phyloP scores from a whole-genome alignment of 1,140 invertebrate species.

The Orussus abietinus region DNA sequence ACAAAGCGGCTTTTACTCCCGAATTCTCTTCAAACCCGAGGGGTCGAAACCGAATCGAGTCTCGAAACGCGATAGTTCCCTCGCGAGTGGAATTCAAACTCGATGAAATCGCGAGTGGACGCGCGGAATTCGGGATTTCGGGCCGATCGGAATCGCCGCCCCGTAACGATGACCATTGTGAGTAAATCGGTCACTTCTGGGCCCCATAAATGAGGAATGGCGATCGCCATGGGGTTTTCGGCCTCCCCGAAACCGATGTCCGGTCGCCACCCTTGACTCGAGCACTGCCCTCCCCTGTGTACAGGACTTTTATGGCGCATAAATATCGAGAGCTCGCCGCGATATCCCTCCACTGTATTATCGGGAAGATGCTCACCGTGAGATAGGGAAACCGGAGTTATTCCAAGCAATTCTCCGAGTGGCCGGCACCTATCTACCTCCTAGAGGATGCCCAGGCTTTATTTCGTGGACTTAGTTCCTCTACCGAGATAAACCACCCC shows the following conservation, averaged over 20 bases:
- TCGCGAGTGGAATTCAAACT: too few relatives aligned
- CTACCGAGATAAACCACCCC: too few relatives aligned
- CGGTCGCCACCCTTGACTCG: slow-evolving; percentile 44
- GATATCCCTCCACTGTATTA: slow-evolving; percentile 50
- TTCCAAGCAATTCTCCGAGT: slow-evolving; percentile 3
- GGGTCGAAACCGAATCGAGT: too few relatives aligned
- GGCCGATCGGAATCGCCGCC: too few relatives aligned
- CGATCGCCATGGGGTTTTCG: slow-evolving; percentile 13
- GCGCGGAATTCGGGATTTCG: too few relatives aligned
- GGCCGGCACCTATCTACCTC: too few relatives aligned
- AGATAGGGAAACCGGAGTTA: slow-evolving; percentile 7
- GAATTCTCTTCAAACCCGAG: too few relatives aligned
- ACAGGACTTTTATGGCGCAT: slow-evolving; percentile 51
- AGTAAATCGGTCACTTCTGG: slow-evolving; percentile 49
- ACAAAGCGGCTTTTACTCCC: too few relatives aligned
- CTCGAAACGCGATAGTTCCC: too few relatives aligned
- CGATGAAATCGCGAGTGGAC: too few relatives aligned
- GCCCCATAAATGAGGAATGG: slow-evolving; percentile 31
- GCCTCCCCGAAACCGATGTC: slow-evolving; percentile 42
- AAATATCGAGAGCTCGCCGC: slow-evolving; percentile 51
- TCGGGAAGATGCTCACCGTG: slow-evolving; percentile 40
- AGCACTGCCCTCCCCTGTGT: slow-evolving; percentile 33
- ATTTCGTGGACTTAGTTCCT: too few relatives aligned
- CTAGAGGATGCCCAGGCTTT: too few relatives aligned
- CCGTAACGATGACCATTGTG: slow-evolving; percentile 36